Evolutionary conservation across 2,113 vertebrate genomes (phyloP).

Genomic region (Tiliqua scincoides): DNA sequence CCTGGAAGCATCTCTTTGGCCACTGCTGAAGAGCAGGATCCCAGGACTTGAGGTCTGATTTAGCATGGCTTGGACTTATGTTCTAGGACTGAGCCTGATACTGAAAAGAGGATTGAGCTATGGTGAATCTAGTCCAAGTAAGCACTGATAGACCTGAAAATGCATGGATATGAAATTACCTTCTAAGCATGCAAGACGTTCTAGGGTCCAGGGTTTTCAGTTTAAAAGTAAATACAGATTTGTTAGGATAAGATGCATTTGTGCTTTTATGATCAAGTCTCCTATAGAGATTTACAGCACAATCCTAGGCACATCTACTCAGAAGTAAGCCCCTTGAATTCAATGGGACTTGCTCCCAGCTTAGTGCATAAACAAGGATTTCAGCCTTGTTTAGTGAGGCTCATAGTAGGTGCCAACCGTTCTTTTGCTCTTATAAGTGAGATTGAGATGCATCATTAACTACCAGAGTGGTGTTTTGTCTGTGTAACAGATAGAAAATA

Average conservation of each 20-base stretch:
- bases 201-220: background rate
- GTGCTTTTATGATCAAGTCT: background rate
- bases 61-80: too few species aligned
- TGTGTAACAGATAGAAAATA: slow-evolving; percentile 72
- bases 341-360: too few species aligned
- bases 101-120: background rate
- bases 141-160: background rate
- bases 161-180: background rate
- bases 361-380: too few species aligned
- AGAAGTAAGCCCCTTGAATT: too few species aligned
- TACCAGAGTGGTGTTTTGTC: slow-evolving; percentile 70
- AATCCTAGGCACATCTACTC: too few species aligned
- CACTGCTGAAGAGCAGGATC: background rate
- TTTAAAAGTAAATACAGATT: background rate
- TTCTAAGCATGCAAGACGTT: background rate
- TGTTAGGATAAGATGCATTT: background rate
- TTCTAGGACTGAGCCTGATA: background rate
- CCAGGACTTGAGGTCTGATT: background rate
- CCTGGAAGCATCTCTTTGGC: too few species aligned
- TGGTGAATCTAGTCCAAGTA: background rate
- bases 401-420: background rate
- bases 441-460: slow-evolving; percentile 39
- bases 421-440: background rate
- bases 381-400: background rate
- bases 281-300: background rate